Conservation (phyloP, 2,113 vertebrate genomes). For the Grallaria varia region DNA sequence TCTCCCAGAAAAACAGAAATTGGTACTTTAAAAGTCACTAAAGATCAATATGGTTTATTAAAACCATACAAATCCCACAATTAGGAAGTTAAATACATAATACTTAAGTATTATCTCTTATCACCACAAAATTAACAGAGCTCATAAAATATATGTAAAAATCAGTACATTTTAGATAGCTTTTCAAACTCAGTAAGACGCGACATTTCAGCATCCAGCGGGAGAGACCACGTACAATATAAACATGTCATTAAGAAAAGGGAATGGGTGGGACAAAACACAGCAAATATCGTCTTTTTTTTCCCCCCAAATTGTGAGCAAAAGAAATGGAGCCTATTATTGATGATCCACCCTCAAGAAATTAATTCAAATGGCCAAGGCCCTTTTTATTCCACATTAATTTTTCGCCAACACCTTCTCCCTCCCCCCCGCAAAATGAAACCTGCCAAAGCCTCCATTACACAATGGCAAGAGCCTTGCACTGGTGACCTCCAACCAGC, state of each 20-base stretch:
- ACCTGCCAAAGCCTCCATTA: constrained; percentile 98
- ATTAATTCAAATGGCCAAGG: constrained; percentile 84
- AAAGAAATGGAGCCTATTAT: constrained; percentile 88
- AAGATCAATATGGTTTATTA: background rate
- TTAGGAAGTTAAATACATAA: constrained; percentile 12
- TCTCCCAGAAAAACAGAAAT: constrained; percentile 6
- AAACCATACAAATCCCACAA: background rate
- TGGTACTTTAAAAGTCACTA: constrained; percentile 27
- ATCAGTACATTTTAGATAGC: constrained; percentile 42
- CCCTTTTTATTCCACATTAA: constrained; percentile 81
- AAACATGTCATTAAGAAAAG: constrained; percentile 78
- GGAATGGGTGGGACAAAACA: constrained; percentile 74
- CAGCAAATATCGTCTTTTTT: constrained; percentile 63
- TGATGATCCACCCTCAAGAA: constrained; percentile 85
- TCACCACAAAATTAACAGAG: constrained; percentile 22
- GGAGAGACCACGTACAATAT: constrained; percentile 73
- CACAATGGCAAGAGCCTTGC: constrained; percentile 98
- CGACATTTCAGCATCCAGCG: constrained; percentile 71
- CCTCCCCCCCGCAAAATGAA: constrained; percentile 81
- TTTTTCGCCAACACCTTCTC: constrained; percentile 87
- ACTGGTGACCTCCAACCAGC: constrained; percentile 98
- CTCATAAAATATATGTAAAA: constrained; percentile 37
- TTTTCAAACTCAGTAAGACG: constrained; percentile 49
- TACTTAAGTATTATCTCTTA: background rate
- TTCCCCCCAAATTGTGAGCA: constrained; percentile 62